These are phyloP conservation scores for Xylophagus ater DNA, from an alignment of 2,888 invertebrate genomes.

Conservation along the genomic window DNA sequence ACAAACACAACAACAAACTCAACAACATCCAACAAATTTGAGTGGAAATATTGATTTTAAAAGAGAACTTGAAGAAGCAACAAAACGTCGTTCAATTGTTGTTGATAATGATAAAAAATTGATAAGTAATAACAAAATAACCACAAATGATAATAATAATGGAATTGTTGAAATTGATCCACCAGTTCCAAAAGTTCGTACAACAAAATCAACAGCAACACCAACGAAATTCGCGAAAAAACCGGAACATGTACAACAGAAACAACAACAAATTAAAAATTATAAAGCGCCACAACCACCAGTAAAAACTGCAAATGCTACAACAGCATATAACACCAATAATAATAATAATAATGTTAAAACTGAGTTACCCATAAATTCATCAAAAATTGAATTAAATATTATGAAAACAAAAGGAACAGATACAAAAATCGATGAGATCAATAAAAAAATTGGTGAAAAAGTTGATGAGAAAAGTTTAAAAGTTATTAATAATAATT, in stretches of 20 bases:
- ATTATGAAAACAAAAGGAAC: too few species aligned
- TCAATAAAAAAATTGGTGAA: neutral
- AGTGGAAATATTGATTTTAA: constrained; percentile 12
- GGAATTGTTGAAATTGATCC: neutral
- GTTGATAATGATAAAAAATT: constrained; percentile 3
- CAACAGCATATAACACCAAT: too few species aligned
- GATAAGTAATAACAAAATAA: neutral
- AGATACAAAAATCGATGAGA: neutral
- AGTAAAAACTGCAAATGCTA: too few species aligned
- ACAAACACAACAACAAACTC: neutral
- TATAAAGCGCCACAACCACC: neutral
- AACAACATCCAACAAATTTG: neutral
- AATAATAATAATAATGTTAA: too few species aligned
- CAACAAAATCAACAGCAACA: neutral
- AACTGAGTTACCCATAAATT: too few species aligned
- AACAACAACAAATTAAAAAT: neutral
- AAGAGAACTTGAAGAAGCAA: constrained; percentile 15
- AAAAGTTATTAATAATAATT: neutral
- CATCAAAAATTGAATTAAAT: too few species aligned
- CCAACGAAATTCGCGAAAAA: neutral
- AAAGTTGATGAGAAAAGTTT: neutral
- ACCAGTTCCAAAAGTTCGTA: neutral
- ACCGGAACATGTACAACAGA: neutral
- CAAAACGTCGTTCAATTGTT: constrained; percentile 13
- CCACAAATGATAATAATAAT: neutral